Evolutionary conservation across 2,888 invertebrate species (phyloP), one percentile per base, ranked within the genome.

Genomic region (Orthosia gothica): DNA sequence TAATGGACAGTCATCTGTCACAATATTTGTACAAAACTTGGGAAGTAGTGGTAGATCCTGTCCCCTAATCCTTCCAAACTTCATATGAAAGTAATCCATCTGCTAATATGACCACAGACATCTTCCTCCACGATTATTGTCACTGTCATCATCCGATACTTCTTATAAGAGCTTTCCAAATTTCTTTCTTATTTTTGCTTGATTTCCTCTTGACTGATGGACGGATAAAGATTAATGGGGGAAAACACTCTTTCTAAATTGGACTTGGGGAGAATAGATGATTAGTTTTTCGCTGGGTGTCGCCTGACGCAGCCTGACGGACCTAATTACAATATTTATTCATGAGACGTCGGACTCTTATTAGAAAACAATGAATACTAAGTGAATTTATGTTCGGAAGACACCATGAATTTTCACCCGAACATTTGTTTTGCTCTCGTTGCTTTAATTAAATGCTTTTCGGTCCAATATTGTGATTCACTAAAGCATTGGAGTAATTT

Each of bases 141-240:
- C 78, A 81, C 73, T 82, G 70, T 70, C 72, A 76, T 71, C 72
- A 85, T 75, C 70, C 59, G 70, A 85, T 85, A 79, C 58, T 79
- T 71, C 64, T 52, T 71, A 55, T 71, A 69, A 65, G 76, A 79
- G 72, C 62, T 81, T 74, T 79, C 70, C 65, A 75, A 83, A 85
- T 77, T 81, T 68, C 76, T 80, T 84, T 89, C 87, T 88, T 88
- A 87, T 89, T 91, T 89, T 87, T 88, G 83, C 85, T 87, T 87
- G 87, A 89, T 87, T 89, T 84, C 74, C 79, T 66, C 83, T 84
- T 90, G 91, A 93, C 89, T 91, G 93, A 93, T 92, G 89, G 92
- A 88, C 87, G 91, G 90, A 86, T 90, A 89, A 91, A 94, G 95
- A 95, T 94, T 93, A 94, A 95, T 95, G 93, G 89, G 62, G 74